These are phyloP conservation scores for Psittacara wagleri DNA, from an alignment of 2,113 vertebrate species.

Conservation along the genomic window DNA sequence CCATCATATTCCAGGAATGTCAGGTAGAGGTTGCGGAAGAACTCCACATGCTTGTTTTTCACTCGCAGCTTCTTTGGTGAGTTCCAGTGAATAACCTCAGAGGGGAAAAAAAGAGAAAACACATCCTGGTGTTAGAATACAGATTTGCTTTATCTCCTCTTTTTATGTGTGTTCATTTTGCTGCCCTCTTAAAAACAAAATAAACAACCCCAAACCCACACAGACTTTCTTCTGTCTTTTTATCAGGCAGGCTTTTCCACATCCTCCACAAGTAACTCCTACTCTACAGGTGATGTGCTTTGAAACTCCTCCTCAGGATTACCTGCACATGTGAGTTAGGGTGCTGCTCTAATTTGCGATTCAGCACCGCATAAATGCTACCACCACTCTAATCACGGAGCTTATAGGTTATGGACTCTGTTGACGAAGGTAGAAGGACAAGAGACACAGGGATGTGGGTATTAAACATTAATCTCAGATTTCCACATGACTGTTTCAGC, in stretches of 20 bases:
- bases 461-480: conserved; percentile 22
- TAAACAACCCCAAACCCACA: background rate
- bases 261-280: background rate
- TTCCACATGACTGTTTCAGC: background rate
- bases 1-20: conserved; percentile 98
- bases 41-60: conserved; percentile 99
- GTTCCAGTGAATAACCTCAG: conserved; percentile 98
- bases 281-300: background rate
- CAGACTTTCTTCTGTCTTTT: background rate
- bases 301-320: background rate
- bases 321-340: background rate
- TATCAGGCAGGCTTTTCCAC: background rate
- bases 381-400: background rate
- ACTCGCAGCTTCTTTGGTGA: conserved; percentile 97
- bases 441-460: background rate
- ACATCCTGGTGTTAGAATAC: conserved; percentile 31
- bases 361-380: background rate
- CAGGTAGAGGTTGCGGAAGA: conserved; percentile 96
- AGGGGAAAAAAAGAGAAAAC: background rate
- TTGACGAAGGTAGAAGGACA: background rate
- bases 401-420: background rate
- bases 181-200: background rate
- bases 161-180: background rate
- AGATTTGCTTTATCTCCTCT: background rate
- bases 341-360: background rate